phyloP scores from a whole-genome alignment of 2,113 vertebrate species.

The Delphinus delphis region DNA sequence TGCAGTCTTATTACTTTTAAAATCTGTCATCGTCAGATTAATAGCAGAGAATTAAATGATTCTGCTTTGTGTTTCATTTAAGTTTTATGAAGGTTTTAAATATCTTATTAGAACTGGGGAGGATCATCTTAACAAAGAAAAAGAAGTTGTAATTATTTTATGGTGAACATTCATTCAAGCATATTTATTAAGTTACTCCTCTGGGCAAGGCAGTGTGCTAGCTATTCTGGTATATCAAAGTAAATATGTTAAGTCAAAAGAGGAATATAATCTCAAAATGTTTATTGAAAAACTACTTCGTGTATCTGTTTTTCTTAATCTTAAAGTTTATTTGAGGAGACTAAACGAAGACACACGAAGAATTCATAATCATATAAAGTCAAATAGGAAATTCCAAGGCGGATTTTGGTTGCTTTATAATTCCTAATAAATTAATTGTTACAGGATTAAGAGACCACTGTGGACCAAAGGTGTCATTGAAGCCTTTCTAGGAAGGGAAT shows the following conservation, averaged over 20 bases:
- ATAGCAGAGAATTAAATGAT: slow-evolving; percentile 25
- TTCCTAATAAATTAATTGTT: background rate
- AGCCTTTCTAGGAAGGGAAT: background rate
- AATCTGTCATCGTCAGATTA: slow-evolving; percentile 46
- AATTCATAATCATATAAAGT: background rate
- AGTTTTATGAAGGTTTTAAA: slow-evolving; percentile 24
- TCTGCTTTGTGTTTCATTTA: slow-evolving; percentile 48
- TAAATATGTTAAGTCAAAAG: background rate
- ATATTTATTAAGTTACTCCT: background rate
- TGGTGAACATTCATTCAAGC: background rate
- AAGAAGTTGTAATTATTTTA: slow-evolving; percentile 6
- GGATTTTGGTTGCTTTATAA: background rate
- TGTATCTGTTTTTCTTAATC: background rate
- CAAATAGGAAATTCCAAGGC: background rate
- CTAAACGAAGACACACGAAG: background rate
- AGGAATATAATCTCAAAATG: background rate
- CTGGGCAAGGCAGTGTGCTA: background rate
- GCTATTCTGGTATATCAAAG: background rate
- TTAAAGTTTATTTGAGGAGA: background rate
- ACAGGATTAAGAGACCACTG: background rate
- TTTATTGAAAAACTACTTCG: background rate
- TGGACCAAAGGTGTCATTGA: background rate
- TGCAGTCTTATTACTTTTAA: background rate
- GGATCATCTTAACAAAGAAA: slow-evolving; percentile 31
- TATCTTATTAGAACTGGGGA: slow-evolving; percentile 1